phyloP scores from a whole-genome alignment of 2,797 vertebrate genomes.

The Spinus pinus region DNA sequence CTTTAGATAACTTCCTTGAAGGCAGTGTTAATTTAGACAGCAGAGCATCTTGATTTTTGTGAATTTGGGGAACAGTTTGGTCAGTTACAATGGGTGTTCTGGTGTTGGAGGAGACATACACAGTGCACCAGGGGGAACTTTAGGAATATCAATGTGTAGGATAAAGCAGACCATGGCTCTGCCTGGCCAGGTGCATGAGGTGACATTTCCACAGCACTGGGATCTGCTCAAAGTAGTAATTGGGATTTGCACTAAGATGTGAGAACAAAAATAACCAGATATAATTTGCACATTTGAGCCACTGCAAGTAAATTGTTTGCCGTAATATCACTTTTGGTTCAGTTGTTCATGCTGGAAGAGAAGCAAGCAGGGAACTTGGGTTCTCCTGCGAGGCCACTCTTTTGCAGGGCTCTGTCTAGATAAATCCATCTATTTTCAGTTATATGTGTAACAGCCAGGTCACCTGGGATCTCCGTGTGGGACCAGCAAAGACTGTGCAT shows the following conservation, averaged over 20 bases:
- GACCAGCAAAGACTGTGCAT: neutral
- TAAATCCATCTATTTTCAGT: neutral
- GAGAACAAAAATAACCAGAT: accelerated
- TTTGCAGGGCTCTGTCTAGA: neutral
- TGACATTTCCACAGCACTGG: neutral
- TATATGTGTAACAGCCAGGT: neutral
- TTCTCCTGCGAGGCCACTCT: neutral
- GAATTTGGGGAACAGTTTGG: neutral
- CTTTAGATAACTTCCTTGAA: neutral
- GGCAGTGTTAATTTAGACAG: neutral
- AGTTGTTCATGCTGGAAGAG: neutral
- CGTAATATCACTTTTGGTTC: neutral
- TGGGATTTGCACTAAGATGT: neutral
- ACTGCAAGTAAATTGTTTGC: neutral
- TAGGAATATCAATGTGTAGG: neutral
- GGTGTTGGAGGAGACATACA: neutral
- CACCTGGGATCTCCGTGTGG: neutral
- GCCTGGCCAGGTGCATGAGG: neutral
- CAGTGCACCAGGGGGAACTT: neutral
- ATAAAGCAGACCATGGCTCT: neutral
- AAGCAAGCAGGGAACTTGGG: neutral
- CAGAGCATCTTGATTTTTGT: neutral
- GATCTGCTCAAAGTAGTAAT: neutral
- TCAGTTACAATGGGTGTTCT: neutral
- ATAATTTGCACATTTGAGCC: neutral